Percentiles rank a stretch among this genome's conserved stretches.
phyloP scores from a whole-genome alignment of 2,113 vertebrate species.

The Raja brachyura region DNA sequence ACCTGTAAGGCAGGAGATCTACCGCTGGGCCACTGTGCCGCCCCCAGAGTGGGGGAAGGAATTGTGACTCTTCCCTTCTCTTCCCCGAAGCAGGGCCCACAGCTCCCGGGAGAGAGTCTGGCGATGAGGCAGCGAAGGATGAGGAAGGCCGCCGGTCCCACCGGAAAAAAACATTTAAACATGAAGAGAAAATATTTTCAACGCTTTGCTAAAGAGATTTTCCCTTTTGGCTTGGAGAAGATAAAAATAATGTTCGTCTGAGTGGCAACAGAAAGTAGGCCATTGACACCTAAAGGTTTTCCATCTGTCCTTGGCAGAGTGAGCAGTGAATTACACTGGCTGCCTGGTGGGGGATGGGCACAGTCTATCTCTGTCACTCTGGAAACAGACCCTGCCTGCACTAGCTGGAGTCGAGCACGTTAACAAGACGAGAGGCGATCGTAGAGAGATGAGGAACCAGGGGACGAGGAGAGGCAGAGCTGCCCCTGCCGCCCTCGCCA shows the following conservation, averaged over 20 bases:
- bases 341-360: neutral
- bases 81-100: neutral
- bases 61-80: neutral
- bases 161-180: neutral
- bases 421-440: neutral
- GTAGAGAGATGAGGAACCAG: neutral
- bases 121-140: neutral
- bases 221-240: conserved; percentile 31
- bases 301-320: conserved; percentile 13
- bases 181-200: conserved; percentile 22
- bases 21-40: no score
- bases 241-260: conserved; percentile 26
- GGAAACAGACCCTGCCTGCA: neutral
- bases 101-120: neutral
- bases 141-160: neutral
- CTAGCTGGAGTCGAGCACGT: neutral
- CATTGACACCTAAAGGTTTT: conserved; percentile 22
- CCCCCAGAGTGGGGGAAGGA: neutral
- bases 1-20: no score
- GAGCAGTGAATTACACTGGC: neutral
- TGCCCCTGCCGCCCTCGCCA: no score
- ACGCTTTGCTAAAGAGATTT: conserved; percentile 9
- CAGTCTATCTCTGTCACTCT: neutral
- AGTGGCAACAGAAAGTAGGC: conserved; percentile 21
- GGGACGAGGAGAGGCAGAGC: no score